Evolutionary conservation across 1,140 invertebrate species (phyloP), one percentile per base, ranked within the genome.

Genomic region (Antheraea pernyi): DNA sequence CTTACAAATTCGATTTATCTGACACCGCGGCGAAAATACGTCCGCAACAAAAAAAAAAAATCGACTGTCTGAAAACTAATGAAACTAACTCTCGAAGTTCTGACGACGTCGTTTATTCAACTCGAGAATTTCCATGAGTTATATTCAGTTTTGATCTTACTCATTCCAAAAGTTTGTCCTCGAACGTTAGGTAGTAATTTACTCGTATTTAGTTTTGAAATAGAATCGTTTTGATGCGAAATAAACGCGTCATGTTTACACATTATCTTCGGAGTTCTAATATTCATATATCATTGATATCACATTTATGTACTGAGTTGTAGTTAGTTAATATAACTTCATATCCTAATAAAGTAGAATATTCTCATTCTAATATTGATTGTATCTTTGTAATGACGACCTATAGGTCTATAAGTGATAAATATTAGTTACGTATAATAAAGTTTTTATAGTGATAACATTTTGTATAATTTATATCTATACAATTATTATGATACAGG

Each of bases 71-170:
- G 58, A 39, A 66, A 72, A 72, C 67, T 66, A 72, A 72, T 69
- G 71, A 69, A 74, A 74, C 68, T 74, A 74, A 70, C 65, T 70
- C 30, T 37, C 59, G 13, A 70, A 70, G 69, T 74, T 70, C 48
- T 65, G 69, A 68, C 65, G 46, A 53, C 65, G 48, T 74, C 68
- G 65, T 70, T 70, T 74, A 70, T 70, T 73, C 60, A 69, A 68
- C 59, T 68, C 64, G 22, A 62, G 68, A 64, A 74, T 74, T 74
- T 74, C 65, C 72, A 70, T 70, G 72, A 74, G 68, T 74, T 74
- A 70, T 70, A 61, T 58, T 48, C 68, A 70, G 68, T 74, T 69
- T 70, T 74, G 72, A 73, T 74, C 65, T 73, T 73, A 53, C 71
- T 72, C 70, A 65, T 63, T 63, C 39, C 48, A 10, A 68, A 72